phyloP scores from a whole-genome alignment of 1,140 invertebrate genomes.

The Protaetia brevitarsis region DNA sequence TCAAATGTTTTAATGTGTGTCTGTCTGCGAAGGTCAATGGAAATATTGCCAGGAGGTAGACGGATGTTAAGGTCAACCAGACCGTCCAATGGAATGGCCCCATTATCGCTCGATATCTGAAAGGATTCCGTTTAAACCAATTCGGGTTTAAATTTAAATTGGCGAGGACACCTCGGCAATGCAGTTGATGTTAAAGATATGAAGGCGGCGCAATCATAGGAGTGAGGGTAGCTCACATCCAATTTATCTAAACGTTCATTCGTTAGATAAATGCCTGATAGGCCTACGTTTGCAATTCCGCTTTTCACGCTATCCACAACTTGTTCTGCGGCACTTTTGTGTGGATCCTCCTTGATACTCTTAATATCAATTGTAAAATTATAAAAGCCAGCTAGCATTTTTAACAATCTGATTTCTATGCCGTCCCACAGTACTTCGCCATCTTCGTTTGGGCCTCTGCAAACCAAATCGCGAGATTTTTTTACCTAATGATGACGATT shows the following conservation, averaged over 20 bases:
- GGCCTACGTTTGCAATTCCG: slow-evolving; percentile 58
- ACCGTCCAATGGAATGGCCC: slow-evolving; percentile 75
- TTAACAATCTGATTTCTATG: slow-evolving; percentile 62
- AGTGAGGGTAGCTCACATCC: slow-evolving; percentile 60
- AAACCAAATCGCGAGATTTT: slow-evolving; percentile 39
- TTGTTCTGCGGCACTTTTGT: slow-evolving; percentile 53
- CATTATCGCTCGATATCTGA: slow-evolving; percentile 72
- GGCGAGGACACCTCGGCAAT: slow-evolving; percentile 55
- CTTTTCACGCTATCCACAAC: slow-evolving; percentile 53
- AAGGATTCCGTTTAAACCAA: not conserved
- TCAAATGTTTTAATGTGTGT: slow-evolving; percentile 58
- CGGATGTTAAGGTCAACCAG: slow-evolving; percentile 66
- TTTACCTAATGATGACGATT: no score
- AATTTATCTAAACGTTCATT: slow-evolving; percentile 52
- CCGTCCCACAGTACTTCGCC: slow-evolving; percentile 61
- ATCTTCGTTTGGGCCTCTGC: slow-evolving; percentile 47
- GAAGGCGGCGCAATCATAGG: slow-evolving; percentile 70
- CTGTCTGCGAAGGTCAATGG: slow-evolving; percentile 68
- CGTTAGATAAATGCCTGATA: slow-evolving; percentile 67
- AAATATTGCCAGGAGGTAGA: slow-evolving; percentile 68
- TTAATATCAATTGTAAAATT: slow-evolving; percentile 68
- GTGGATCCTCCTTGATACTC: slow-evolving; percentile 50
- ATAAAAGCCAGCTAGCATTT: slow-evolving; percentile 57
- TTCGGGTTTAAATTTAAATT: slow-evolving; percentile 45
- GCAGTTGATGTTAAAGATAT: slow-evolving; percentile 70